Conservation (phyloP, 2,888 invertebrate genomes). For the Yponomeuta cagnagella region DNA sequence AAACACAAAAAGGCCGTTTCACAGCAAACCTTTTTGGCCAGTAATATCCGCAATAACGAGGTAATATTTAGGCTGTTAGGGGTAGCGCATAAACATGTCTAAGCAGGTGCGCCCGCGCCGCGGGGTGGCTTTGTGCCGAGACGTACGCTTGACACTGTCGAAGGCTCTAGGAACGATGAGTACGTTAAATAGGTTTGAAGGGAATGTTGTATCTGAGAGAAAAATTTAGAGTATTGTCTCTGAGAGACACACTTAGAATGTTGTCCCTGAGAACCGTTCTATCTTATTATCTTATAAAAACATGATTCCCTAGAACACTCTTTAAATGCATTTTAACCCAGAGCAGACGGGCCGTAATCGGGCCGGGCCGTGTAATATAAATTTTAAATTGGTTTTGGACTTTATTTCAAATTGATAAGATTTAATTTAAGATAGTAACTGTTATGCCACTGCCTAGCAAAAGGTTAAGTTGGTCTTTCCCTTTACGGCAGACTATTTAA, state of each 20-base stretch:
- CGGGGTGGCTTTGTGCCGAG: slow-evolving; percentile 46
- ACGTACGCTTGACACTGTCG: slow-evolving; percentile 20
- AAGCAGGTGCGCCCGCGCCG: slow-evolving; percentile 37
- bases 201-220: neutral
- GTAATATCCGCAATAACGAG: slow-evolving; percentile 1
- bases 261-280: too few species aligned
- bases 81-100: slow-evolving; percentile 62
- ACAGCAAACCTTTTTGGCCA: neutral
- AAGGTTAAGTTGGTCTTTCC: too few species aligned
- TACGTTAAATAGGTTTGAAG: slow-evolving; percentile 2
- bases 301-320: too few species aligned
- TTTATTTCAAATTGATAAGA: too few species aligned
- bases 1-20: neutral
- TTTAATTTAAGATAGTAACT: too few species aligned
- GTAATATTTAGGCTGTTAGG: slow-evolving; percentile 34
- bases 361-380: too few species aligned
- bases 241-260: neutral
- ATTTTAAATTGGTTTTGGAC: too few species aligned
- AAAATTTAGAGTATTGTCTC: neutral
- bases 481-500: too few species aligned
- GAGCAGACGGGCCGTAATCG: too few species aligned
- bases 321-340: too few species aligned
- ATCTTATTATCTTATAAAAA: too few species aligned
- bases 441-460: too few species aligned
- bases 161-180: slow-evolving; percentile 19